These are phyloP conservation scores for Willisornis vidua DNA, from an alignment of 2,113 vertebrate species.

Conservation along the genomic window DNA sequence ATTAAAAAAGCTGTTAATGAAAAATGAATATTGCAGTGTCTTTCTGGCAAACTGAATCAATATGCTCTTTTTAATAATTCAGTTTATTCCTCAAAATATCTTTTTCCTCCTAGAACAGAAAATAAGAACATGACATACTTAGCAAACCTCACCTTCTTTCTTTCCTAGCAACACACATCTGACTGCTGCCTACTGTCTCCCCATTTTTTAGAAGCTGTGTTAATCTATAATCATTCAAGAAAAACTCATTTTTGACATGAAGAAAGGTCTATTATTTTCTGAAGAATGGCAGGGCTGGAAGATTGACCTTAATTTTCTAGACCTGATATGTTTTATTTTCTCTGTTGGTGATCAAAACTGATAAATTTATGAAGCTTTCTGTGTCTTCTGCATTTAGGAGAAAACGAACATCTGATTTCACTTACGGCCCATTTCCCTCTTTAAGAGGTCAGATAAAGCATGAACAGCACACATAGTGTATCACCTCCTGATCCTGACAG, in stretches of 20 bases:
- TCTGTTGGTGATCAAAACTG: neutral
- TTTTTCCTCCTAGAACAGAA: constrained; percentile 33
- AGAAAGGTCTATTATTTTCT: neutral
- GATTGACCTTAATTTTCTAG: neutral
- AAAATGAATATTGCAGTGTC: constrained; percentile 60
- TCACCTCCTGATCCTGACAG: neutral
- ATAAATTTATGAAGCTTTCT: neutral
- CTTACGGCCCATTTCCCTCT: neutral
- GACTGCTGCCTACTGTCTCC: neutral
- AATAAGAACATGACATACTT: constrained; percentile 9
- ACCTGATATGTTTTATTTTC: neutral
- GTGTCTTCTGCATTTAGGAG: neutral
- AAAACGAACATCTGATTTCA: neutral
- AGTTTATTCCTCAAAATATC: constrained; percentile 36
- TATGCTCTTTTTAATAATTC: constrained; percentile 53
- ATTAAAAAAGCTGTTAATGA: constrained; percentile 66
- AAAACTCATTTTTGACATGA: neutral
- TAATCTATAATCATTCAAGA: neutral
- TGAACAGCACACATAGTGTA: neutral
- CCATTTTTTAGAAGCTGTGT: neutral
- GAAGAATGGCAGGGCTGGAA: neutral
- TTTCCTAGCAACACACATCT: neutral
- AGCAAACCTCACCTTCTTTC: neutral
- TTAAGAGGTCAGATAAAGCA: neutral
- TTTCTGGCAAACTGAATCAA: constrained; percentile 31